Evolutionary conservation across 2,888 invertebrate genomes (phyloP), one percentile per base, ranked within the genome.

Genomic region (Acanthosepion pharaonis): DNA sequence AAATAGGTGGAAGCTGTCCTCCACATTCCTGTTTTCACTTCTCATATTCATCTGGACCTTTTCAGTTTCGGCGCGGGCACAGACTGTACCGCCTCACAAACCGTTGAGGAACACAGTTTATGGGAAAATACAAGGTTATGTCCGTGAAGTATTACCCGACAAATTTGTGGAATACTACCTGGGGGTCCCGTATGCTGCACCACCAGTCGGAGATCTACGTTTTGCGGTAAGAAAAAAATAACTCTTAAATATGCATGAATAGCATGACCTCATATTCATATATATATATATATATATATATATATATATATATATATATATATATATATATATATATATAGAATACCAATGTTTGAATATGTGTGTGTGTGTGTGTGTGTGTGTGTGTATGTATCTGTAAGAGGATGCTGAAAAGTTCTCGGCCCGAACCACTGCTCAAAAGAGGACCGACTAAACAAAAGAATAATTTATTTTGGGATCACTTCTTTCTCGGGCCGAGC

Each of bases 121-220:
- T 94, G 96, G 96, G 5, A 92, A 95, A 53, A 94, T 96, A 28
- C 95, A 95, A 23, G 96, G 96, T 23, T 94, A 95, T 94, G 94
- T 96, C 18, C 95, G 95, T 20, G 95, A 94, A 78, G 94, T 96
- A 23, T 91, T 95, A 18, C 91, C 93, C 11, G 95, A 95, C 0
- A 95, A 95, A n/a, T 94, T 95, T 92, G 96, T 96, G 48, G 95
- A 96, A 51, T 94, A 95, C 55, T 96, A 96, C 95, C 95, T 96
- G 23, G 96, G 96, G 6, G 94, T 96, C 28, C 96, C 96, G 9
- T 96, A 96, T 91, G 96, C 96, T 18, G 95, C 95, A 33, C 96
- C 96, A 42, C 96, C 96, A 5, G 94, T 96, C 15, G 96, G 95
- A 49, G 94, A 95, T 15, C 95, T 96, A 49, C 95, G 96, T 94